Base-by-base conservation (phyloP, 2,797 vertebrate species). In the Typhlichthys subterraneus region DNA sequence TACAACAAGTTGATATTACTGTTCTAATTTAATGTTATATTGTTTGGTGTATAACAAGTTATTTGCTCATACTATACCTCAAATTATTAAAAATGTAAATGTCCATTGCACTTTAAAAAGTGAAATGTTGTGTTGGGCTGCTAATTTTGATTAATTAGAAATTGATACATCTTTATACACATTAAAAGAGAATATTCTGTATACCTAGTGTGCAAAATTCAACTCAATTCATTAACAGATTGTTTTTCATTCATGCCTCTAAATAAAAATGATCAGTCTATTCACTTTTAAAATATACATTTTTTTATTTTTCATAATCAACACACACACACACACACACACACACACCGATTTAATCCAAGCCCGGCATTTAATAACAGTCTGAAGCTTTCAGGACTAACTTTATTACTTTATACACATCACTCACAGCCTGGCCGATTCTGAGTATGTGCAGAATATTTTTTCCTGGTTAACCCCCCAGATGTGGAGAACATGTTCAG, bases 401-500 rank as follows among this genome's bases (percentile, higher is more conserved):
- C 17, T 54, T 52, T 46, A 15, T 56, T 56, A 45, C 15, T 58
- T 63, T 64, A 65, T 60, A 66, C 55, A 46, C 29, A 52, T 54
- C 57, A 14, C 50, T 65, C 47, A 61, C 67, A 38, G 46, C 45
- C 53, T 12, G 10, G 38, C 63, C 61, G 63, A 75, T 70, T 58
- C 52, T 58, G 63, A 82, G 68, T 79, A 79, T 82, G 83, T 61
- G 45, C 68, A 58, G 73, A 68, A 80, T 23, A 23, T 87, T 84
- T 74, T 73, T 75, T 79, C 63, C 72, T 65, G 64, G 87, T 88
- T 86, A 77, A 84, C 81, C 80, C 0, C 81, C 80, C 0, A 15
- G 65, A 71, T 76, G 79, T 84, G 79, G 71, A 79, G 70, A 81
- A 75, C 76, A 67, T 72, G 84, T 88, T 82, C 84, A 73, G 67